Percentiles rank a stretch among this genome's conserved stretches.
Evolutionary conservation across 2,888 invertebrate genomes (phyloP).

Genomic region (Glaucopsyche alexis): DNA sequence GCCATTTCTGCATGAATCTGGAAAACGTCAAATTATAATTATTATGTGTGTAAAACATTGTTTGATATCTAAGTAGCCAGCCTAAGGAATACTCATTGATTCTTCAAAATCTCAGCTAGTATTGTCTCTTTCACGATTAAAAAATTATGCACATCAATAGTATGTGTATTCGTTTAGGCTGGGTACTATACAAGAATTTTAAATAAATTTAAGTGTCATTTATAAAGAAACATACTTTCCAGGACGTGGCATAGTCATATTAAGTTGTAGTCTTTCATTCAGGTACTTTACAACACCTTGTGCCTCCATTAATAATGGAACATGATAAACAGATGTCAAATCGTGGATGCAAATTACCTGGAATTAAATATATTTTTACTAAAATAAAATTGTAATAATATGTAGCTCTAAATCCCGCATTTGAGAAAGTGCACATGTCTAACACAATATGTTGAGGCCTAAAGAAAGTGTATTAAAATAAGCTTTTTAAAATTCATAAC

Average conservation of each 20-base stretch:
- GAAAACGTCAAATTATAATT: conserved; percentile 26
- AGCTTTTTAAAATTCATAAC: too few relatives aligned
- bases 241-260: conserved; percentile 83
- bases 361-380: conserved; percentile 31
- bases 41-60: background rate
- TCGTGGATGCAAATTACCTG: conserved; percentile 97
- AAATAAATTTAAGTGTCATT: background rate
- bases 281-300: conserved; percentile 94
- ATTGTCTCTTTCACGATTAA: too few relatives aligned
- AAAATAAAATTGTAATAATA: too few relatives aligned
- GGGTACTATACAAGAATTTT: too few relatives aligned
- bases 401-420: too few relatives aligned
- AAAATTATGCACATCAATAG: too few relatives aligned
- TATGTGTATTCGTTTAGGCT: too few relatives aligned
- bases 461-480: too few relatives aligned
- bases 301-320: conserved; percentile 95
- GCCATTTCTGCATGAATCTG: conserved; percentile 93
- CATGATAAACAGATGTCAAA: conserved; percentile 96
- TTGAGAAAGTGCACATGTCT: too few relatives aligned
- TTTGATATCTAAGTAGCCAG: background rate
- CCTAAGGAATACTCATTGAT: background rate
- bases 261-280: conserved; percentile 88
- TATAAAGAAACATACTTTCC: conserved; percentile 71
- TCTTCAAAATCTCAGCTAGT: background rate
- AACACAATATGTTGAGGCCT: too few relatives aligned